Conservation (phyloP, 2,888 invertebrate genomes). For the Oxystoma pomonae region DNA sequence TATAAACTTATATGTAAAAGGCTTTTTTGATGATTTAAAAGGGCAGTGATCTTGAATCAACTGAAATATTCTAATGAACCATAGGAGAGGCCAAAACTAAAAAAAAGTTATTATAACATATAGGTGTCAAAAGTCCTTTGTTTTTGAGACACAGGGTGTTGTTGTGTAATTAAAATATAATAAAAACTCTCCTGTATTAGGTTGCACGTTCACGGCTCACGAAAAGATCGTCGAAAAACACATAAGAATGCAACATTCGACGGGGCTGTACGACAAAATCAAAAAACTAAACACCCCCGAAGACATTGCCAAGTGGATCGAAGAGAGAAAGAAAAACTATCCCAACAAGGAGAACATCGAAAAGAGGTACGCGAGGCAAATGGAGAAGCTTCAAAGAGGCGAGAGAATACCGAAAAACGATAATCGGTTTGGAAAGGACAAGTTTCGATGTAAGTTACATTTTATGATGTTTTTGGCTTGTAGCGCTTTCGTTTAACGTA, state of each 20-base stretch:
- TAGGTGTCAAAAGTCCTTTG: too few relatives aligned
- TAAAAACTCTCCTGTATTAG: too few relatives aligned
- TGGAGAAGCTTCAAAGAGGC: slow-evolving; percentile 69
- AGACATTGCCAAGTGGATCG: slow-evolving; percentile 80
- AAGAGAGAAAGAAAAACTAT: slow-evolving; percentile 68
- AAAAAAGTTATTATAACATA: too few relatives aligned
- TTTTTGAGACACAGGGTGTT: too few relatives aligned
- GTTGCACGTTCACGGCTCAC: slow-evolving; percentile 64
- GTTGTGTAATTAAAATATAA: too few relatives aligned
- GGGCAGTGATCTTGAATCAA: too few relatives aligned
- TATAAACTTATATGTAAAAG: too few relatives aligned
- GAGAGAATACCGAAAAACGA: slow-evolving; percentile 58
- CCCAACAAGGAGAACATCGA: slow-evolving; percentile 54
- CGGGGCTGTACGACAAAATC: slow-evolving; percentile 78
- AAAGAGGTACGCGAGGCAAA: slow-evolving; percentile 57
- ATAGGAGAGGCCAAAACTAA: too few relatives aligned
- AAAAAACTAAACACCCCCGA: slow-evolving; percentile 71
- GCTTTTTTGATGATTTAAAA: too few relatives aligned
- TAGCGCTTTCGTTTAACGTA: background rate
- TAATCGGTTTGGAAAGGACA: slow-evolving; percentile 47
- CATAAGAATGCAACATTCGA: slow-evolving; percentile 75
- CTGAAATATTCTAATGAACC: too few relatives aligned
- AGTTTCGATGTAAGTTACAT: slow-evolving; percentile 41
- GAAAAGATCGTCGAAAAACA: slow-evolving; percentile 77
- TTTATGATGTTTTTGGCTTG: too few relatives aligned